These are phyloP conservation scores for Champsocephalus gunnari DNA, from an alignment of 2,797 vertebrate species.

Conservation along the genomic window DNA sequence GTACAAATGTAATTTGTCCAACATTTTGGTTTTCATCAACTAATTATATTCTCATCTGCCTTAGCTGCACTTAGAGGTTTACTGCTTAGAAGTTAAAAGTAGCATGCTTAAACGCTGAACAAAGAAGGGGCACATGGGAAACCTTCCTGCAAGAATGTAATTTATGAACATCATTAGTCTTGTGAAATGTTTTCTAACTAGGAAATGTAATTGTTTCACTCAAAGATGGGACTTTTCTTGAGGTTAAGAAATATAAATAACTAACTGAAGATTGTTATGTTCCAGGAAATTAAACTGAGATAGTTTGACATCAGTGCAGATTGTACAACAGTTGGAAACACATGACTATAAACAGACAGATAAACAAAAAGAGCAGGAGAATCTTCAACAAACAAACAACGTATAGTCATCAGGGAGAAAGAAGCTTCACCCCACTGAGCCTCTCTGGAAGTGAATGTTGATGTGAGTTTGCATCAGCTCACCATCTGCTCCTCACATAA, in stretches of 20 bases:
- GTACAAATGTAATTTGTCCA: not conserved
- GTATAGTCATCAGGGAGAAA: constrained; percentile 37
- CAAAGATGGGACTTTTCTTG: not conserved
- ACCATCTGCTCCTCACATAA: constrained; percentile 70
- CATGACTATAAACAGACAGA: not conserved
- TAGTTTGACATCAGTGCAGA: not conserved
- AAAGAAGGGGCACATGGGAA: too few relatives aligned
- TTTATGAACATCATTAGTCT: not conserved
- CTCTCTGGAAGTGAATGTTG: constrained; percentile 51
- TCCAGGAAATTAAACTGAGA: not conserved
- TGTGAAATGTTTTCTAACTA: not conserved
- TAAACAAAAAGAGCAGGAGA: not conserved
- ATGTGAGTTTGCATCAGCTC: constrained; percentile 48
- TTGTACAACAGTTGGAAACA: not conserved
- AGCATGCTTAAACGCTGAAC: not conserved
- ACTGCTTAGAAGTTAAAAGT: not conserved
- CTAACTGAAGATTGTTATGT: not conserved
- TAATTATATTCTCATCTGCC: not conserved
- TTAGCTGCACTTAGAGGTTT: not conserved
- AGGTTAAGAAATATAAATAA: not conserved
- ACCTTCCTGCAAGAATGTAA: too few relatives aligned
- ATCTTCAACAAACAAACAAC: constrained; percentile 7
- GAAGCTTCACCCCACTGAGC: constrained; percentile 29
- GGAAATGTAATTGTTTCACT: not conserved
- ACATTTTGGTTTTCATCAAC: not conserved